Evolutionary conservation across 1,140 invertebrate species (phyloP), one percentile per base, ranked within the genome.

Genomic region (Probaryconus sp.): DNA sequence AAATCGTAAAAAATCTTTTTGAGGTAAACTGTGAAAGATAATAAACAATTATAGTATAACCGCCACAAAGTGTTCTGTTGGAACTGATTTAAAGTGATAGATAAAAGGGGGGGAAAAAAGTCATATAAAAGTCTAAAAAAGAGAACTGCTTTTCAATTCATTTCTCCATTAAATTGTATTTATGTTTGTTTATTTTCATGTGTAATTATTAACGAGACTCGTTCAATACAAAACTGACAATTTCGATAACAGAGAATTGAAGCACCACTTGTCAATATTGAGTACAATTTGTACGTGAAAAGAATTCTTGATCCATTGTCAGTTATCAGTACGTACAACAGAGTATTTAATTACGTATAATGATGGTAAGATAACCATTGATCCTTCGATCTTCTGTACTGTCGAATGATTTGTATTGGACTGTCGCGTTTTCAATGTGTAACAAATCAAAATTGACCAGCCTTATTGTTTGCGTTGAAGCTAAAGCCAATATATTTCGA

Each of bases 301-400:
- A 30, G 9, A 53, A 53, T 40, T 10, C 2, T 2, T 9, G 5
- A 31, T 5, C 2, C 2, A 55, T 1, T 31, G 33, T 43, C 43
- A 35, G 28, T 14, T 31, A 21, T 1, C 3, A 1, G 5, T 5
- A 17, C 42, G 24, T 28, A 60, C 42, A 60, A 47, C 47, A 6
- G 5, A 0, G 3, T 4, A 14, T 47, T 47, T 60, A 47, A 60
- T 38, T 28, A 30, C n/a, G 2, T 13, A 11, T 42, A 61, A 61
- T 61, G 43, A 61, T 61, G 48, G 40, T 38, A 42, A 26, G n/a
- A 38, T 40, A 42, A 48, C 40, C 43, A 61, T 50, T 61, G 17
- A 50, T 21, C 45, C 30, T 20, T 61, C 26, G 35, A 61, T 61
- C 58, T 31, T 50, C 14, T 20, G 47, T 61, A 20, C n/a, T n/a